Conservation (phyloP, 2,888 invertebrate species). For the Leucophenga montana region DNA sequence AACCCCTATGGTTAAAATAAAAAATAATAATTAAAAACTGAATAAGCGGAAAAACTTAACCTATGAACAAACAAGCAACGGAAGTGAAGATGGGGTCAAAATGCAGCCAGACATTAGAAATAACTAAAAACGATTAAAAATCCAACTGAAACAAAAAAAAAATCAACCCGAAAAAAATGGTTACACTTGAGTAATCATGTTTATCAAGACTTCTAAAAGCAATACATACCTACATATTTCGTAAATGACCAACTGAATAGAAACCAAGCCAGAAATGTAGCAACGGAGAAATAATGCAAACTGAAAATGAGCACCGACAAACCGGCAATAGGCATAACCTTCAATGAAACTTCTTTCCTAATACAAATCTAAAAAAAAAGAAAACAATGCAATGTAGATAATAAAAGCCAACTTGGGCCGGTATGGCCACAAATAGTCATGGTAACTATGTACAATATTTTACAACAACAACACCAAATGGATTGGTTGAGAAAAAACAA, state of each 20-base stretch:
- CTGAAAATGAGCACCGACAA: constrained; percentile 2
- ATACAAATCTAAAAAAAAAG: constrained; percentile 5
- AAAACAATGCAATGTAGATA: neutral
- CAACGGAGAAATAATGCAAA: neutral
- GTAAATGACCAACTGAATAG: constrained; percentile 15
- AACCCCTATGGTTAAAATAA: neutral
- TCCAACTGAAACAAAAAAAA: too few relatives aligned
- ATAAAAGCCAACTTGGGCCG: constrained; percentile 11
- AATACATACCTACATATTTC: neutral
- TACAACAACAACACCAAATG: constrained; percentile 5
- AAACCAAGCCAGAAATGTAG: constrained; percentile 14
- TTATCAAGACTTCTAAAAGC: constrained; percentile 3
- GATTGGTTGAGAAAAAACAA: neutral
- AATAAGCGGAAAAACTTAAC: too few relatives aligned
- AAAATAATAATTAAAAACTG: neutral
- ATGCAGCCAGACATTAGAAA: neutral
- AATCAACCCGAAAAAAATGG: neutral
- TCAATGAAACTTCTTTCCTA: constrained; percentile 24
- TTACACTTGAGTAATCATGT: constrained; percentile 17
- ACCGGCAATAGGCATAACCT: constrained; percentile 21
- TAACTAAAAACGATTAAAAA: neutral
- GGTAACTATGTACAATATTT: constrained; percentile 5
- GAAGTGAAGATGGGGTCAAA: constrained; percentile 15
- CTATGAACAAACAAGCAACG: neutral
- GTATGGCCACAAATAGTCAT: constrained; percentile 7